These are phyloP conservation scores for Ormyrus rosae DNA, from an alignment of 2,888 invertebrate species.

Conservation along the genomic window DNA sequence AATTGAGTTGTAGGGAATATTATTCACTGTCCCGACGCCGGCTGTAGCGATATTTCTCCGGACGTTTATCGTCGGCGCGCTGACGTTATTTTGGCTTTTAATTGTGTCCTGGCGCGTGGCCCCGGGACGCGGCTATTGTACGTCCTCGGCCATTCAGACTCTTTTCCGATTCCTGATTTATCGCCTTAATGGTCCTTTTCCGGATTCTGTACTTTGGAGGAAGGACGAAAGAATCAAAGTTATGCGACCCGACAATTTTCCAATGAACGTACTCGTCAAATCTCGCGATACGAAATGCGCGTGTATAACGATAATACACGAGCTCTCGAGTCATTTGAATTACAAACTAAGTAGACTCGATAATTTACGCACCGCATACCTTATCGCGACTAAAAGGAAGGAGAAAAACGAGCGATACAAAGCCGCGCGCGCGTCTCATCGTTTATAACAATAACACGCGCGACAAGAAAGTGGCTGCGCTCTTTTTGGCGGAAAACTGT, in stretches of 20 bases:
- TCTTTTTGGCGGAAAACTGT: slow-evolving; percentile 32
- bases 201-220: too few species aligned
- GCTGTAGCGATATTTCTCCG: slow-evolving; percentile 48
- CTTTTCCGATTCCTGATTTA: slow-evolving; percentile 43
- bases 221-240: not conserved
- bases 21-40: slow-evolving; percentile 28
- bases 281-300: slow-evolving; percentile 22
- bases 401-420: slow-evolving; percentile 9
- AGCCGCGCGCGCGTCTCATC: slow-evolving; percentile 16
- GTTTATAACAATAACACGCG: slow-evolving; percentile 22
- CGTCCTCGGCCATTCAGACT: not conserved
- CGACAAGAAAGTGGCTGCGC: not conserved
- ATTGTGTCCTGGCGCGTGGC: slow-evolving; percentile 36
- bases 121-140: slow-evolving; percentile 20
- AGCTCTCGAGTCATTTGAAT: slow-evolving; percentile 51
- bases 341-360: slow-evolving; percentile 50
- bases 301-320: slow-evolving; percentile 38
- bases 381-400: slow-evolving; percentile 32
- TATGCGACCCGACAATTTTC: not conserved
- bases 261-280: slow-evolving; percentile 12
- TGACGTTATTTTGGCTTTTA: slow-evolving; percentile 52
- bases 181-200: not conserved
- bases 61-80: slow-evolving; percentile 37
- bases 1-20: slow-evolving; percentile 51
- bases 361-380: slow-evolving; percentile 44